Percentiles rank a stretch among this genome's conserved stretches.
Evolutionary conservation across 2,797 vertebrate genomes (phyloP).

Genomic region (Lemur catta): DNA sequence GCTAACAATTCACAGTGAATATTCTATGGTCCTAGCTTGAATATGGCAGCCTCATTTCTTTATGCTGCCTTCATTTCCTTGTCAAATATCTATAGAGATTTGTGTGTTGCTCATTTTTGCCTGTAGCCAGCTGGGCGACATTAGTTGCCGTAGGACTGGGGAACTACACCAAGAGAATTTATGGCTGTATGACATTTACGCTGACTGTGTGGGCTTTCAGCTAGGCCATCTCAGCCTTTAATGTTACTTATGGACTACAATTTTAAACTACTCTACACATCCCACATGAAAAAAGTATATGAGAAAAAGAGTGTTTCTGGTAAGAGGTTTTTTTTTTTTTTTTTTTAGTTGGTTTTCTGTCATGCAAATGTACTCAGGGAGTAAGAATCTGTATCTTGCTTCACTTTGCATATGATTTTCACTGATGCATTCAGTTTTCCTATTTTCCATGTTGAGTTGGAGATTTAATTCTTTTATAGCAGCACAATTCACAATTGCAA

Average conservation of each 20-base stretch:
- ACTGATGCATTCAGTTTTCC: background rate
- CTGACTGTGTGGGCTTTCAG: background rate
- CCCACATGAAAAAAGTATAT: background rate
- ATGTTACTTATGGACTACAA: slow-evolving; percentile 1
- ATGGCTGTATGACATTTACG: background rate
- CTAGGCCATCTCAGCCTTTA: slow-evolving; percentile 17
- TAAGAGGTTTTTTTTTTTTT: background rate
- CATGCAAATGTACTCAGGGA: background rate
- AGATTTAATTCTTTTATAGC: background rate
- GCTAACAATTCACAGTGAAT: background rate
- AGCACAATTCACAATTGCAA: too few species aligned
- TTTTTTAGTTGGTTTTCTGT: background rate
- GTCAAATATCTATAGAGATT: slow-evolving; percentile 15
- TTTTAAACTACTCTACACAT: slow-evolving; percentile 56
- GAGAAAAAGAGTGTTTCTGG: background rate
- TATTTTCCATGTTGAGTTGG: background rate
- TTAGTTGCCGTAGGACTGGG: slow-evolving; percentile 28
- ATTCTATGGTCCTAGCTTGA: background rate
- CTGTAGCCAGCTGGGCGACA: background rate
- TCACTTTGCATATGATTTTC: background rate
- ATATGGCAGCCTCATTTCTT: background rate
- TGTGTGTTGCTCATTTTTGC: background rate
- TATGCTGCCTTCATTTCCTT: slow-evolving; percentile 9
- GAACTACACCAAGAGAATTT: background rate
- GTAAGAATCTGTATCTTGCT: background rate